These are phyloP conservation scores for Bostrychus sinensis DNA, from an alignment of 2,113 vertebrate genomes.

Conservation along the genomic window DNA sequence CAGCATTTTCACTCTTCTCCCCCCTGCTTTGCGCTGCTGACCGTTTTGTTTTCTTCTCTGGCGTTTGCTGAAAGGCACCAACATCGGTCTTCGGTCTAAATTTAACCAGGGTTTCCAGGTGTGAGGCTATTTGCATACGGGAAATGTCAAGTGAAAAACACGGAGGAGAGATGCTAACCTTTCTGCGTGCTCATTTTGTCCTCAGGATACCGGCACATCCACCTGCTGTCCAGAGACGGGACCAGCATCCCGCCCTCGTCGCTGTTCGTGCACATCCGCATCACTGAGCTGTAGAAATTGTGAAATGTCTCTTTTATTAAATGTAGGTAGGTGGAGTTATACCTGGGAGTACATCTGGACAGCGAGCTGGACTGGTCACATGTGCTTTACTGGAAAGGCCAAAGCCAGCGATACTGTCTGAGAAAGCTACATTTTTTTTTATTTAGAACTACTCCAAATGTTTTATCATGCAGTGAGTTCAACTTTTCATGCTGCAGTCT, in stretches of 20 bases:
- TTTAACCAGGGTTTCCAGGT: constrained; percentile 7
- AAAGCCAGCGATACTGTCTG: too few species aligned
- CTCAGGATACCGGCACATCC: constrained; percentile 94
- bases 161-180: background rate
- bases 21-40: background rate
- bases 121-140: background rate
- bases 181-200: constrained; percentile 13
- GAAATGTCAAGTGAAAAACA: background rate
- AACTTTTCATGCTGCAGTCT: too few species aligned
- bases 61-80: background rate
- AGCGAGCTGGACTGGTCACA: too few species aligned
- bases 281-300: constrained; percentile 60
- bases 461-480: too few species aligned
- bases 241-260: constrained; percentile 89
- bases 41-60: background rate
- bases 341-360: too few species aligned
- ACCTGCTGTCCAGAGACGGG: constrained; percentile 92
- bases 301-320: too few species aligned
- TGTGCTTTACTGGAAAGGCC: too few species aligned
- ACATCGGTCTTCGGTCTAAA: constrained; percentile 6
- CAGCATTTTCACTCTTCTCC: background rate
- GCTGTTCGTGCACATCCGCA: constrained; percentile 87
- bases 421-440: too few species aligned
- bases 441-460: too few species aligned
- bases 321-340: background rate